Base-by-base conservation (phyloP, 2,113 vertebrate genomes). In the Chaetops frenatus region DNA sequence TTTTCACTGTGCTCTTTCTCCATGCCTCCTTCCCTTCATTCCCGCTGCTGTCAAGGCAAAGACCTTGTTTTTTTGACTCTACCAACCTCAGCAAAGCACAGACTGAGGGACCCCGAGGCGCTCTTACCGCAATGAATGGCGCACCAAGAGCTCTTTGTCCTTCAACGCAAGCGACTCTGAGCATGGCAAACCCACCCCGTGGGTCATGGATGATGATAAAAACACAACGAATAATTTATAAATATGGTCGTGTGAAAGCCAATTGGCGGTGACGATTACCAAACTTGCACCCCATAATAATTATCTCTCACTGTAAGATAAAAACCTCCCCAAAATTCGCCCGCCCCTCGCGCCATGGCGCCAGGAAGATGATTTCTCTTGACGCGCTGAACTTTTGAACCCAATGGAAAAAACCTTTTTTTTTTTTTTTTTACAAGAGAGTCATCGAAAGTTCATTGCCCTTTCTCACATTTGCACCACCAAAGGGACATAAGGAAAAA, bases 371-470 rank as follows among this genome's bases (percentile, higher is more conserved):
- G 96, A 97, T 97, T 79, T 15, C 92, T 88, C 76, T 42, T 97
- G 97, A 97, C 92, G 76, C 22, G 36, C 53, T 97, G 97, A 98
- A 97, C 97, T 98, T 97, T 96, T 97, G 96, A 98, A 97, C 97
- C 93, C 47, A 0, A 31, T 7, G 78, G 28, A 94, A 96, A 76
- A 94, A 81, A 76, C 24, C 10, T 58, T 78, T 69, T 50, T 48
- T 90, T 96, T 92, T 95, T 95, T 82, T 88, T 94, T 96, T 94
- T 92, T 40, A 90, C 92, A 65, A 92, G 91, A 72, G 95, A 97
- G 97, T 97, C 97, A 98, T 51, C 1, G 36, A 95, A 93, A 98
- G 97, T 98, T 98, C 97, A 98, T 71, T 85, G 96, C 96, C 97
- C 97, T 98, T 97, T 97, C 95, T 94, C 97, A 97, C 96, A 92